phyloP scores from a whole-genome alignment of 2,113 vertebrate species.

The Labeo rohita region DNA sequence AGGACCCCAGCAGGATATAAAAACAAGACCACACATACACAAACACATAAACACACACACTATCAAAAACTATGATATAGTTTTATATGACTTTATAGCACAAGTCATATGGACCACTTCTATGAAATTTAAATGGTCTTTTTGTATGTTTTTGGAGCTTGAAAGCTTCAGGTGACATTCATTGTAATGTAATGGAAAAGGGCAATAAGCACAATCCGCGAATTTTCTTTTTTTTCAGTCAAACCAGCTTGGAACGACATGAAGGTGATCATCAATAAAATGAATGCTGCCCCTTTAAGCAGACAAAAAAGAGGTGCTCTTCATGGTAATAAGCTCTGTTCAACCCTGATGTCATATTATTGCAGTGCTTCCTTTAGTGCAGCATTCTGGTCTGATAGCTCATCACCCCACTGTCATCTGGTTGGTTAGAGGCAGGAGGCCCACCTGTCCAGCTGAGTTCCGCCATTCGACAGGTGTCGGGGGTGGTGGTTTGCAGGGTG shows the following conservation, averaged over 20 bases:
- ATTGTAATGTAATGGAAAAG: neutral
- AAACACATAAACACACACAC: too few relatives aligned
- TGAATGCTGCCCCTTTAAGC: neutral
- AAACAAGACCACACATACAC: too few relatives aligned
- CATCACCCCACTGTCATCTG: slow-evolving; percentile 27
- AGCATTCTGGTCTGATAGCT: neutral
- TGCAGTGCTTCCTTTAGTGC: neutral
- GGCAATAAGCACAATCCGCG: neutral
- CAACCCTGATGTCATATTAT: neutral
- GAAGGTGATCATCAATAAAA: neutral
- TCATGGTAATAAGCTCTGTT: neutral
- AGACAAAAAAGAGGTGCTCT: neutral
- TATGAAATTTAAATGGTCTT: neutral
- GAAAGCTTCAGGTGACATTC: neutral
- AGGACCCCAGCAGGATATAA: too few relatives aligned
- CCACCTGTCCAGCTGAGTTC: slow-evolving; percentile 10
- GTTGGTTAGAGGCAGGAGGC: neutral
- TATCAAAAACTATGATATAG: too few relatives aligned
- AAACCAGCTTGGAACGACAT: neutral
- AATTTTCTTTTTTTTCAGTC: too few relatives aligned
- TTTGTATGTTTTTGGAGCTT: neutral
- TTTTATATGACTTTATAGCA: neutral
- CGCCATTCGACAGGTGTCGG: slow-evolving; percentile 24
- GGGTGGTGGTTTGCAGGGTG: slow-evolving; percentile 52
- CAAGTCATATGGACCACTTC: neutral